Base-by-base conservation (phyloP, 2,888 invertebrate genomes). In the Agrochola litura region DNA sequence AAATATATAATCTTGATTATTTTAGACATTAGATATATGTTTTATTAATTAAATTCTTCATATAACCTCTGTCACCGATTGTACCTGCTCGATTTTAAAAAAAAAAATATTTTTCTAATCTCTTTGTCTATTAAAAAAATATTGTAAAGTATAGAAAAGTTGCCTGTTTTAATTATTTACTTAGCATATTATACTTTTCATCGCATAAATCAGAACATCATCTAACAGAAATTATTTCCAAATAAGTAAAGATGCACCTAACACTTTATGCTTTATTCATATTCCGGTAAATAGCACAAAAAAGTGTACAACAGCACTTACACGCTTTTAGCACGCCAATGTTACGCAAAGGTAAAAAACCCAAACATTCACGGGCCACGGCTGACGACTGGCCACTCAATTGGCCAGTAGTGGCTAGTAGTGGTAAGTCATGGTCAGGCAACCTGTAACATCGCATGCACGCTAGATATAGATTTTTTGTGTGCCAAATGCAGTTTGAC, bases 291-390 rank as follows among this genome's bases (percentile, higher is more conserved):
- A 19, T 63, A 71, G 19, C 52, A 64, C 49, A 56, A 66, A 84
- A 76, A 77, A 61, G 22, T 22, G 30, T 54, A 63, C n/a, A 86
- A 56, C 49, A 19, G 60, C 30, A 73, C 19, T 56, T 64, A 71
- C n/a, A 66, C 66, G 19, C 14, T 74, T 80, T 78, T 77, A 73
- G 54, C 75, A 46, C 58, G 77, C 58, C 25, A 80, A 77, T 73
- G 66, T 88, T 88, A 86, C 89, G 86, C 85, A 88, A 88, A 73
- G 14, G n/a, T 10, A 79, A 88, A 88, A 88, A 88, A 78, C 72
- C 75, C 74, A 86, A 84, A 84, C 79, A 88, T 89, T 89, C 81
- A 80, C 82, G 88, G 68, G 69, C 22, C 52, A 52, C 22, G 52
- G 52, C 71, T 73, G 78, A 61, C 72, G 22, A 63, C 52, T 69